Base-by-base conservation (phyloP, 2,113 vertebrate species). In the Phrynosoma blainvillii region DNA sequence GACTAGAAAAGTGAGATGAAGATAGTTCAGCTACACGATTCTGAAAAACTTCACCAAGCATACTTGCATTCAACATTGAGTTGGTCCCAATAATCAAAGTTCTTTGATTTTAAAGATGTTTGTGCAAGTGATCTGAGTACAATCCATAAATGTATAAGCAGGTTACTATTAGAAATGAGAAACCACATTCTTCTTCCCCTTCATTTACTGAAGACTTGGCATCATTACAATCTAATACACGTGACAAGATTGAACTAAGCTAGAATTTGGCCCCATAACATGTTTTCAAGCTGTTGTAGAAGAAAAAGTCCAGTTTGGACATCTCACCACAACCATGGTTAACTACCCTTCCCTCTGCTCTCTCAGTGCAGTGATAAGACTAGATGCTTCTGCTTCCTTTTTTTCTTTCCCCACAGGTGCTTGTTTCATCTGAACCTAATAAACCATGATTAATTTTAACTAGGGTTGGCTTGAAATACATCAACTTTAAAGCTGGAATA, bases 1-100 rank as follows among this genome's bases (percentile, higher is more conserved):
- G 74, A 90, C 14, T 59, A 30, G 88, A 36, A 93, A 93, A 91
- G 84, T 8, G 86, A 92, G 91, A 91, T 91, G 93, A 52, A 52
- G 42, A 52, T 18, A 54, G 21, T 13, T 12, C 16, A 18, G 65
- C 47, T 36, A 47, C n/a, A 12, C 42, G 32, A 68, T 30, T 59
- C 59, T 54, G 18, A 70, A 68, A 73, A 30, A 12, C 12, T n/a
- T 79, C 16, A 21, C 27, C 40, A 78, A 78, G 20, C 42, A 32
- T 42, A 14, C 18, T 86, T 86, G 20, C 42, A 32, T 65, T 70
- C 62, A 70, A 21, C 36, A 32, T 27, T 2, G 23, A 11, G 42
- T 42, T 20, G 13, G 3, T 30, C 16, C 27, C 16, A 47, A 78
- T 20, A 47, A 47, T 47, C 47, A 70, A 70, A 70, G 27, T 25